These are phyloP conservation scores for Nesogale talazaci DNA, from an alignment of 2,113 vertebrate species.

Conservation along the genomic window DNA sequence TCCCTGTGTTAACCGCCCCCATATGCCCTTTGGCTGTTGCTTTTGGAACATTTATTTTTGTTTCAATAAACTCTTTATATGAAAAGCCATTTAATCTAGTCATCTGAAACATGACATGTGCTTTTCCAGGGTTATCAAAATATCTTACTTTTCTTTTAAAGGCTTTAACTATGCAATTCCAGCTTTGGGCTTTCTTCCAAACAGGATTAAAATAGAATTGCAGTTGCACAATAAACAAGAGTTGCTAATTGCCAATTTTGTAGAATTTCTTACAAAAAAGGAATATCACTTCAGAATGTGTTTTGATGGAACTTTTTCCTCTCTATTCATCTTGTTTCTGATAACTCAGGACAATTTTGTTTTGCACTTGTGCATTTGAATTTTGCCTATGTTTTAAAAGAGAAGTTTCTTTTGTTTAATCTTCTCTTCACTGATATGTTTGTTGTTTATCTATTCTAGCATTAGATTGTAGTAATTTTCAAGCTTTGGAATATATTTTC, in stretches of 20 bases:
- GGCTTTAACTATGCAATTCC: conserved; percentile 71
- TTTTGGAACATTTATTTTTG: conserved; percentile 48
- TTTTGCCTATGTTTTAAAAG: conserved; percentile 79
- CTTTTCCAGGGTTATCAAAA: conserved; percentile 71
- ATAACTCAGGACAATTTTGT: conserved; percentile 77
- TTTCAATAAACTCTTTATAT: conserved; percentile 57
- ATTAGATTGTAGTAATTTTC: conserved; percentile 53
- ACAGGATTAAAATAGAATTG: conserved; percentile 71
- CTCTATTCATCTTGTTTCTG: conserved; percentile 80
- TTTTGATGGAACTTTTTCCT: conserved; percentile 73
- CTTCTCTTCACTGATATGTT: conserved; percentile 60
- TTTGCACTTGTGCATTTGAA: conserved; percentile 79
- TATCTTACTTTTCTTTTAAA: conserved; percentile 70
- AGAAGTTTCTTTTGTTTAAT: conserved; percentile 76
- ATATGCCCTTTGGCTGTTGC: conserved; percentile 55
- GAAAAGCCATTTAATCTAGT: conserved; percentile 61
- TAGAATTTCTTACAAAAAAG: conserved; percentile 60
- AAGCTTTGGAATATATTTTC: conserved; percentile 68
- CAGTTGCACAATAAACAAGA: conserved; percentile 82
- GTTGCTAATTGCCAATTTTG: conserved; percentile 79
- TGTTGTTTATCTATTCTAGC: conserved; percentile 68
- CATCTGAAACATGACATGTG: conserved; percentile 54
- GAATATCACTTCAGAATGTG: conserved; percentile 61
- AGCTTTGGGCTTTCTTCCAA: conserved; percentile 63
- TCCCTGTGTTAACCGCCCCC: background rate